phyloP scores from a whole-genome alignment of 2,888 invertebrate species.

The Leptopilina syphax region DNA sequence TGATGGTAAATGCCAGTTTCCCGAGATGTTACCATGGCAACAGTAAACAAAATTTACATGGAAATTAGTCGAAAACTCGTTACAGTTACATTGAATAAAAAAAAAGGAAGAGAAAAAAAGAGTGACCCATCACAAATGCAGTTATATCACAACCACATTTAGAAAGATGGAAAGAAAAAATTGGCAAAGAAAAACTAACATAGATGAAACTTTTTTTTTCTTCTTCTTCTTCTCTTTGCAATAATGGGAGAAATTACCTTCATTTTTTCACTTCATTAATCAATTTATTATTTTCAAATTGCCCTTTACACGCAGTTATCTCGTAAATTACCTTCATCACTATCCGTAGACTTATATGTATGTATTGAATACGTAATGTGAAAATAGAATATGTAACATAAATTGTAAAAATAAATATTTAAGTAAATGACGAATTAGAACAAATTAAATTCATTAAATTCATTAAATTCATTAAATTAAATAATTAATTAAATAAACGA shows the following conservation, averaged over 20 bases:
- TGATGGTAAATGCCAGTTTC: constrained; percentile 24
- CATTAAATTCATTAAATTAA: no score
- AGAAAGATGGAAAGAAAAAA: not conserved
- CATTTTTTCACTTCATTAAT: constrained; percentile 15
- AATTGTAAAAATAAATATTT: no score
- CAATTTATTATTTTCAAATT: constrained; percentile 4
- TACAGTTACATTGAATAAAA: constrained; percentile 2
- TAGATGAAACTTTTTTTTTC: not conserved
- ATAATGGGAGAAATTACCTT: not conserved
- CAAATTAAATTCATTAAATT: no score
- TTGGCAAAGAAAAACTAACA: no score
- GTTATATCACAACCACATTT: not conserved
- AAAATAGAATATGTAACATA: not conserved
- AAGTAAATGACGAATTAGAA: no score
- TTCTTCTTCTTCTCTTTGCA: no score
- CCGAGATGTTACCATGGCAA: constrained; percentile 32
- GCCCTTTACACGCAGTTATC: not conserved
- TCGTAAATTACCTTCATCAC: not conserved
- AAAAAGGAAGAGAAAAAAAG: not conserved
- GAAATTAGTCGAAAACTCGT: constrained; percentile 21
- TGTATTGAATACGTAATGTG: not conserved
- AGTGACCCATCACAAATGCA: constrained; percentile 6
- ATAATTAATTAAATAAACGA: no score
- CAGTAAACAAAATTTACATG: constrained; percentile 17
- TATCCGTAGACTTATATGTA: not conserved